Conservation (phyloP, 1,140 invertebrate genomes). For the Trichonephila inaurata region DNA sequence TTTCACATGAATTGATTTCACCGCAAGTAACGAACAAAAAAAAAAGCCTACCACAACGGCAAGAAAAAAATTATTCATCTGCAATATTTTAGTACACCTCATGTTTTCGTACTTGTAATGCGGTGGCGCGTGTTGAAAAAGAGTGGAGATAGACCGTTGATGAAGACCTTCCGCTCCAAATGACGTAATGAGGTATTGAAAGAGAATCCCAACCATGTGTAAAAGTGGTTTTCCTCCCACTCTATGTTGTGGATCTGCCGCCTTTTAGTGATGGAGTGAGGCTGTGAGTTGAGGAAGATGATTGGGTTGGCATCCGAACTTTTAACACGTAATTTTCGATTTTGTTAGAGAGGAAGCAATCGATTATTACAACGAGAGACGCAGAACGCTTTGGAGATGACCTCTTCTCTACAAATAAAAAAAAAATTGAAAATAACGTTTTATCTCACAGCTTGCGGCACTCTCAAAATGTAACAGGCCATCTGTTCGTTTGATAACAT, state of each 20-base stretch:
- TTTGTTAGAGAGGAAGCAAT: neutral
- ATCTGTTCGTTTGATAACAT: neutral
- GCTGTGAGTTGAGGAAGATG: neutral
- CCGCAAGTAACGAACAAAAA: neutral
- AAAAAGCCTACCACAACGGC: neutral
- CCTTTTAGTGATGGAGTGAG: neutral
- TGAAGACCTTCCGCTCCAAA: constrained; percentile 33
- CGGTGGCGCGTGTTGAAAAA: neutral
- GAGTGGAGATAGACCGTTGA: neutral
- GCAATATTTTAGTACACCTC: neutral
- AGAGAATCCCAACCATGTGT: constrained; percentile 34
- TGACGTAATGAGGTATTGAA: constrained; percentile 41
- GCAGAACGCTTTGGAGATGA: neutral
- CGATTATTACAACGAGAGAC: constrained; percentile 1
- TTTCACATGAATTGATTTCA: constrained; percentile 1
- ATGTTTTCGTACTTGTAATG: constrained; percentile 3
- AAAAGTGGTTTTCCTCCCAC: constrained; percentile 41
- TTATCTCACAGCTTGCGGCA: neutral
- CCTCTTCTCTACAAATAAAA: no score
- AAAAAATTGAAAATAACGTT: neutral
- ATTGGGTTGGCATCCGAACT: neutral
- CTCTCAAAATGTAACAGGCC: neutral
- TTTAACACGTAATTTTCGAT: constrained; percentile 29
- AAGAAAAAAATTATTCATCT: neutral
- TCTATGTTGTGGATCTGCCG: neutral